Conservation (phyloP, 2,113 vertebrate genomes). For the Hiodon tergisus region DNA sequence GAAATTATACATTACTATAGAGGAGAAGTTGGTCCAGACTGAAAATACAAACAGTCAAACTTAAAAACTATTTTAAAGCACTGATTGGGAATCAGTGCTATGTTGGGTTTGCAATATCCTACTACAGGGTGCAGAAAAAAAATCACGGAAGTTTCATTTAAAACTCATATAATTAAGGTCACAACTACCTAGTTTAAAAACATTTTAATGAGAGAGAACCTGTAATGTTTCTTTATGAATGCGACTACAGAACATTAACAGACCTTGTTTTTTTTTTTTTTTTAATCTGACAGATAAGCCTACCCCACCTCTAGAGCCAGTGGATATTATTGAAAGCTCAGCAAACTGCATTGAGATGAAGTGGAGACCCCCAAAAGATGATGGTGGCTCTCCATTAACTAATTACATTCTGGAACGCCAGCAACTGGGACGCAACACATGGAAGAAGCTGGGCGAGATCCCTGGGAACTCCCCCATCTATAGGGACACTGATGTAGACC, state of each 20-base stretch:
- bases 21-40: too few species aligned
- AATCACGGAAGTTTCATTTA: too few species aligned
- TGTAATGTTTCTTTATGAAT: background rate
- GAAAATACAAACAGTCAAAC: too few species aligned
- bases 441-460: constrained; percentile 67
- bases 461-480: constrained; percentile 53
- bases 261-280: constrained; percentile 1
- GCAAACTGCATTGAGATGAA: constrained; percentile 61
- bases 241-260: background rate
- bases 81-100: too few species aligned
- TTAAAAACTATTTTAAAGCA: too few species aligned
- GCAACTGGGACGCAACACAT: constrained; percentile 73
- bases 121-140: too few species aligned
- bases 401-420: constrained; percentile 70
- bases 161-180: too few species aligned
- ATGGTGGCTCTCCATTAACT: constrained; percentile 68
- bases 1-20: too few species aligned
- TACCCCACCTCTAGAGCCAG: constrained; percentile 69
- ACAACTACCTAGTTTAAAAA: too few species aligned
- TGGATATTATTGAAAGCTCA: constrained; percentile 65
- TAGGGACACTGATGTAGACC: constrained; percentile 65
- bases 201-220: background rate
- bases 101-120: too few species aligned
- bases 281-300: constrained; percentile 64
- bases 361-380: too few species aligned